Conservation (phyloP, 2,888 invertebrate species). For the Cryptus armator region DNA sequence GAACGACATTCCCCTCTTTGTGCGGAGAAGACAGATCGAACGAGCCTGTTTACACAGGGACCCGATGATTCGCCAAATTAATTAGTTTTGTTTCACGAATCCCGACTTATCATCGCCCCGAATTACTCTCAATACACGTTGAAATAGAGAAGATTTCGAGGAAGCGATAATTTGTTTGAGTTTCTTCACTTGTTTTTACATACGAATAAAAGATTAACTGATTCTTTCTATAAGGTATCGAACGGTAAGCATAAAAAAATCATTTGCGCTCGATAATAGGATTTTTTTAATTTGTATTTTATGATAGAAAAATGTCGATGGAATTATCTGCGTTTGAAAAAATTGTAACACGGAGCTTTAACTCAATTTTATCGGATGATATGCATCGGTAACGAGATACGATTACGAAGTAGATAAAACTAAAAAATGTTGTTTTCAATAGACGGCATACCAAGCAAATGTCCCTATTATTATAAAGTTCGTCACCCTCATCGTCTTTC, state of each 20-base stretch:
- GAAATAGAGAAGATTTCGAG: not conserved
- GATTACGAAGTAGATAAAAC: slow-evolving; percentile 15
- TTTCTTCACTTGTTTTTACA: not conserved
- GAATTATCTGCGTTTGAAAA: no score
- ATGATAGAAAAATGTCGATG: no score
- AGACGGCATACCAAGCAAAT: slow-evolving; percentile 20
- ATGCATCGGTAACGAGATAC: not conserved
- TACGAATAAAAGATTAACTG: not conserved
- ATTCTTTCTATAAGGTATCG: no score
- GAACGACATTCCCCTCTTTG: slow-evolving; percentile 67
- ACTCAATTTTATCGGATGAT: not conserved
- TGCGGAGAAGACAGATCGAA: slow-evolving; percentile 80
- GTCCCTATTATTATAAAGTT: slow-evolving; percentile 53
- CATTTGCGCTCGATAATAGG: no score
- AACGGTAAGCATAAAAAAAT: no score
- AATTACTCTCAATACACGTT: slow-evolving; percentile 1
- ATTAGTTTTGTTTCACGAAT: slow-evolving; percentile 75
- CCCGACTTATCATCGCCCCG: slow-evolving; percentile 51
- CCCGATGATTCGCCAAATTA: slow-evolving; percentile 81
- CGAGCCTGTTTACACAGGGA: slow-evolving; percentile 80
- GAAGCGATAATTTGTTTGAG: not conserved
- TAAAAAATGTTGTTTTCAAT: slow-evolving; percentile 55
- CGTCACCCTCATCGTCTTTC: slow-evolving; percentile 53
- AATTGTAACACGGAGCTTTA: no score
- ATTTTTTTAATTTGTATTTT: not conserved